Evolutionary conservation across 2,113 vertebrate genomes (phyloP), one percentile per base, ranked within the genome.

Genomic region (Girardinichthys multiradiatus): DNA sequence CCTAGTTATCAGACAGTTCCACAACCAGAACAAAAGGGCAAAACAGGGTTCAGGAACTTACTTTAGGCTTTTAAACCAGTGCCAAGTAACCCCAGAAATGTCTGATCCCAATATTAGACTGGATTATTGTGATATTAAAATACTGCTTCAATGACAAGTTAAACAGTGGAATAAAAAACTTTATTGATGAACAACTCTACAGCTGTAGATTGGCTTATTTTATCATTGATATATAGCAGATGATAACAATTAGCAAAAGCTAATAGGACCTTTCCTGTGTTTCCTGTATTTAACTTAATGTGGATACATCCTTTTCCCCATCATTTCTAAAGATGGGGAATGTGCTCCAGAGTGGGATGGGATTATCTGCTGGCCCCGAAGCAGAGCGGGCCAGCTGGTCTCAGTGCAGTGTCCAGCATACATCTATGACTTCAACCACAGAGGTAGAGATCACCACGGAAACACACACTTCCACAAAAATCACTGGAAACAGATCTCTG

Each of bases 401-500:
- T 91, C 94, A 0, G 94, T 95, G 15, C 81, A 88, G 14, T 97
- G 97, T 79, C 97, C 97, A 0, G 91, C 94, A 13, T 97, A 97
- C 87, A 95, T 97, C 92, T 97, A 97, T 0, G 97, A 98, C 93
- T 98, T 98, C 87, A 96, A 97, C 88, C 97, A 97, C 60, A 74
- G 91, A 91, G 97, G 97, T 96, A 72, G 72, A 24, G 12, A 57
- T 15, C 24, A 68, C 10, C 2, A 58, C 13, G 13, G 12, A 42
- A 15, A 17, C 9, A 19, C 19, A 64, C 24, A 54, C 26, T 10
- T 27, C 15, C 42, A 45, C 13, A 4, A 42, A 17, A 42, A 42
- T 17, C 39, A 17, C 39, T 42, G 39, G 15, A 17, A 19, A 45
- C 42, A 33, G 31, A 33, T 33, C 31, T 33, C 31, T 33, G 31